Base-by-base conservation (phyloP, 2,888 invertebrate species). In the Actias luna region DNA sequence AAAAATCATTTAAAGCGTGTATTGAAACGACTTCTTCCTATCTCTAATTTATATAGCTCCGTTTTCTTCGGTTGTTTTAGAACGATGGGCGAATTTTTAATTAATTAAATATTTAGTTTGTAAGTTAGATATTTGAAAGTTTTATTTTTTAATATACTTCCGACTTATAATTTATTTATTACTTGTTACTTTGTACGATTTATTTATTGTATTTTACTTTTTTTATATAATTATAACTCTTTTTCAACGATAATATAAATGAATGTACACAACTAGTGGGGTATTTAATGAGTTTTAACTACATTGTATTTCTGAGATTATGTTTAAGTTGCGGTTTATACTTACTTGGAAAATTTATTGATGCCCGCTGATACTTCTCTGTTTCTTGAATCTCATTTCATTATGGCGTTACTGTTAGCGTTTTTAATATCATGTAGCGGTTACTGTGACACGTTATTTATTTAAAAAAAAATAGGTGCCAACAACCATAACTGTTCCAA, bases 241-340 rank as follows among this genome's bases (percentile, higher is more conserved):
- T 71, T 67, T 77, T 71, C 75, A 76, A 77, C 79, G 75, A 80
- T 46, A 46, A 22, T 46, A 27, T 50, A 25, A 55, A 55, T n/a
- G 29, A n/a, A 55, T 29, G 29, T 29, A 42, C 5, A 27, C n/a
- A 55, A 83, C 84, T 84, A 84, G 85, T 87, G 83, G 63, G 63
- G 62, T 65, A 62, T 60, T 0, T 55, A 55, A 55, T 36, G 61
- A 65, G 63, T 67, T 60, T 71, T 67, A 58, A 39, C 58, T 64
- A 46, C 74, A 77, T 77, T 77, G 74, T 64, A 69, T 76, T 75
- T 79, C 65, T 68, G 69, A 67, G 65, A 68, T 67, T 80, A 75
- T 73, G 68, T 81, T 73, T 88, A 86, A 85, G 84, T 88, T 86
- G 91, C 91, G 91, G 91, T 90, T 84, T 82, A 87, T 91, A 92